phyloP scores from a whole-genome alignment of 1,140 invertebrate genomes.

The Luehdorfia chinensis region DNA sequence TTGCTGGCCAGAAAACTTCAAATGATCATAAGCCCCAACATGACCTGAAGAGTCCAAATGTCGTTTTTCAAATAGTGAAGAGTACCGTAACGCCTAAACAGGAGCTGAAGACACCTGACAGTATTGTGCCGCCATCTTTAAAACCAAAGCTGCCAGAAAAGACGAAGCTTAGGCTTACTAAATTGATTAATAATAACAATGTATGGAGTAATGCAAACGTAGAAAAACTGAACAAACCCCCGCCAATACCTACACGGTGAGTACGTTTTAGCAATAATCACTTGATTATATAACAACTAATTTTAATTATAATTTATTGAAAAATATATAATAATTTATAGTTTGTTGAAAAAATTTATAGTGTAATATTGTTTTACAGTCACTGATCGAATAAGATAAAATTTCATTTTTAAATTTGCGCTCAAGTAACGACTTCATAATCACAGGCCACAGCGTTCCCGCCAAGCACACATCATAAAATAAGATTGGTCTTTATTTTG shows the following conservation, averaged over 20 bases:
- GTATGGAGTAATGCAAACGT: constrained; percentile 58
- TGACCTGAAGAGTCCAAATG: constrained; percentile 43
- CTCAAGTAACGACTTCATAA: too few species aligned
- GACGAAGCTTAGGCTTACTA: constrained; percentile 45
- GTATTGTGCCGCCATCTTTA: constrained; percentile 55
- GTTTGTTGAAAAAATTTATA: too few species aligned
- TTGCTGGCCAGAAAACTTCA: constrained; percentile 24
- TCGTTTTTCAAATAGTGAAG: constrained; percentile 59
- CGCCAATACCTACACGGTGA: constrained; percentile 43
- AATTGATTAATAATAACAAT: constrained; percentile 66
- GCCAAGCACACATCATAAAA: too few species aligned
- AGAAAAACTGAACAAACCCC: constrained; percentile 32
- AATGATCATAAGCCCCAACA: constrained; percentile 29
- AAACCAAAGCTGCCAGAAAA: constrained; percentile 45
- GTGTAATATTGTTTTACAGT: too few species aligned
- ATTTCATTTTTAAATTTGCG: too few species aligned
- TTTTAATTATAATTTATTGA: too few species aligned
- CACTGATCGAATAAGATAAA: too few species aligned
- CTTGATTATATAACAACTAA: too few species aligned
- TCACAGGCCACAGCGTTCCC: too few species aligned
- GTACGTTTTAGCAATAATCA: constrained; percentile 12
- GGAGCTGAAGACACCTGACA: constrained; percentile 32
- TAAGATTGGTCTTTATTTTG: too few species aligned
- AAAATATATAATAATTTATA: too few species aligned
- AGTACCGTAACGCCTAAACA: constrained; percentile 45